Evolutionary conservation across 2,113 vertebrate species (phyloP), one percentile per base, ranked within the genome.

Genomic region (Odocoileus virginianus): DNA sequence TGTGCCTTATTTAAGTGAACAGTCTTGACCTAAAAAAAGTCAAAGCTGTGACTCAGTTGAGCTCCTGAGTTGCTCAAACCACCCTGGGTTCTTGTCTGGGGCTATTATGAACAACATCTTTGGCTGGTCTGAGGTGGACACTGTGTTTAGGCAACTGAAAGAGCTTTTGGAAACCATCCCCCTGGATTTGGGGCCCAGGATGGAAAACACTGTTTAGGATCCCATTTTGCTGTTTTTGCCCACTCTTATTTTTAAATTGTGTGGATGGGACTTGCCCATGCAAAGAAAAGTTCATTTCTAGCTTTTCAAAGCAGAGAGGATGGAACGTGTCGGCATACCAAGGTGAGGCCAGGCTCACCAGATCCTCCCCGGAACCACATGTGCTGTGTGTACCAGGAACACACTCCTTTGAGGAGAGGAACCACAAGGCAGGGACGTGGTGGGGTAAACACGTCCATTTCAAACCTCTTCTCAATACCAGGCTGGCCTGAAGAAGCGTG

Each of bases 1-100:
- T 96, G 78, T 96, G 96, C 92, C 95, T 98, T 92, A 95, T 98
- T 98, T 98, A 98, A 97, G 98, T 93, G 67, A 93, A 89, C 40
- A 90, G 43, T 83, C 94, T 97, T 83, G 97, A 79, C 64, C 76
- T 97, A 97, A 98, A 98, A 98, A 98, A 97, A 96, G 71, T 52
- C 50, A 82, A 89, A 71, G 36, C 88, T 86, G 93, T 97, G 98
- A 98, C 97, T 98, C 98, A 96, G 60, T 91, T 82, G 97, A 86
- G 81, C 94, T 61, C 33, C 94, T 15, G n/a, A 92, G 43, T 94
- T 71, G 74, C 94, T 97, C 93, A 84, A 54, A 97, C 92, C 76
- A 89, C 93, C 93, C 92, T 64, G 94, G 93, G 97, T 74, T 85
- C 81, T 89, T 92, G 87, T 94, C 95, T 91, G 87, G 43, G 93